A percentile compares a stretch with the other conserved stretches of the same genome.
phyloP scores from a whole-genome alignment of 2,113 vertebrate species.

The Gobius niger region DNA sequence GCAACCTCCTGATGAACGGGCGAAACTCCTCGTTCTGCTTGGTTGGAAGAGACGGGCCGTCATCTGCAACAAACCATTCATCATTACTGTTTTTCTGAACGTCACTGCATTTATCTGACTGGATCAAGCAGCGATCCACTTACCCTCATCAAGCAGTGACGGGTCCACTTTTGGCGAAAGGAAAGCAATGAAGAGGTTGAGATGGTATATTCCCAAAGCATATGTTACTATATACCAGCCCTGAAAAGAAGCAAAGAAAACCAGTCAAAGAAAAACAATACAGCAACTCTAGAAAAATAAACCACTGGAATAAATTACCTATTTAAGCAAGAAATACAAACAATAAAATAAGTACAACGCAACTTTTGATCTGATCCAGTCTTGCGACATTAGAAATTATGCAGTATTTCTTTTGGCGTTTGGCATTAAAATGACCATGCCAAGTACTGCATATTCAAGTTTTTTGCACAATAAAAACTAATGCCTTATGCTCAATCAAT shows the following conservation, averaged over 20 bases:
- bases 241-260: conserved; percentile 59
- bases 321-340: no score
- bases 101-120: no score
- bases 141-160: conserved; percentile 81
- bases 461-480: no score
- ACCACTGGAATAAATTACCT: no score
- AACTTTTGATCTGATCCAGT: no score
- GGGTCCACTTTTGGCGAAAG: conserved; percentile 85
- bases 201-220: conserved; percentile 83
- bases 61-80: conserved; percentile 75
- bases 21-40: conserved; percentile 99
- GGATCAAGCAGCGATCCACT: conserved; percentile 15
- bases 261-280: neutral
- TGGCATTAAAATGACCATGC: no score
- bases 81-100: neutral
- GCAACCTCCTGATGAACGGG: conserved; percentile 96
- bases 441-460: no score
- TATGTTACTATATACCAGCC: conserved; percentile 86
- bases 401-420: no score
- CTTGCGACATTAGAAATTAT: no score
- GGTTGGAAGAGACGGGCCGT: conserved; percentile 93
- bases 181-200: conserved; percentile 85
- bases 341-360: no score
- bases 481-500: no score
- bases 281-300: no score